Evolutionary conservation across 1,140 invertebrate genomes (phyloP).

Genomic region (Philopotamus ludificatus): DNA sequence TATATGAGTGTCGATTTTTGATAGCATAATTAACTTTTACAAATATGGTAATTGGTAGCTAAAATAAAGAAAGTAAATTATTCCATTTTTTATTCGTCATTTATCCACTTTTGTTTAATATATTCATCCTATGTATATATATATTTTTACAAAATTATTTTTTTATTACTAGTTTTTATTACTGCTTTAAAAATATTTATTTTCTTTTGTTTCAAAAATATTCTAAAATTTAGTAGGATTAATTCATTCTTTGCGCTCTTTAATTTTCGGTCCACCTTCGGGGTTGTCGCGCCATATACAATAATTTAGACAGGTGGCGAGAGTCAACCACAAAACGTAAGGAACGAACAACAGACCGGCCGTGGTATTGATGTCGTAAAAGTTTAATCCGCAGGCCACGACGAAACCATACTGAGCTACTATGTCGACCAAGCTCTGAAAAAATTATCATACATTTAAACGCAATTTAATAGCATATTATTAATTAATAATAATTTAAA

Average conservation of each 20-base stretch:
- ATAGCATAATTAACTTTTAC: slow-evolving; percentile 41
- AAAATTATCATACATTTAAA: slow-evolving; percentile 36
- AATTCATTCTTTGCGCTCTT: slow-evolving; percentile 37
- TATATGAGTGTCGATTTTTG: slow-evolving; percentile 42
- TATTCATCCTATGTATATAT: neutral
- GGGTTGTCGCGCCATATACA: slow-evolving; percentile 67
- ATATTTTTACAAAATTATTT: neutral
- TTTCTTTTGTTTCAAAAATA: neutral
- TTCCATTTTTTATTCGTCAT: neutral
- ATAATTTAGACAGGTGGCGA: slow-evolving; percentile 68
- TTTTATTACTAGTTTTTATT: neutral
- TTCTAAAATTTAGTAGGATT: too few relatives aligned
- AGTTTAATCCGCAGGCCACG: slow-evolving; percentile 62
- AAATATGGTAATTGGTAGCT: slow-evolving; percentile 42
- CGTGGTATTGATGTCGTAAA: slow-evolving; percentile 65
- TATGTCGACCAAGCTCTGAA: slow-evolving; percentile 73
- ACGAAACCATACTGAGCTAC: slow-evolving; percentile 63
- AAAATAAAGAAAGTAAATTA: slow-evolving; percentile 27
- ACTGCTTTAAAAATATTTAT: neutral
- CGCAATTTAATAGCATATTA: neutral
- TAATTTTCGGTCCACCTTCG: slow-evolving; percentile 39
- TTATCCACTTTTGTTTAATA: neutral
- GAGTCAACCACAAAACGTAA: slow-evolving; percentile 75
- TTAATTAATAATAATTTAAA: slow-evolving; percentile 26
- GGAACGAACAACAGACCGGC: slow-evolving; percentile 74